Evolutionary conservation across 2,797 vertebrate species (phyloP), one percentile per base, ranked within the genome.

Genomic region (Melanotaenia maccullochi): DNA sequence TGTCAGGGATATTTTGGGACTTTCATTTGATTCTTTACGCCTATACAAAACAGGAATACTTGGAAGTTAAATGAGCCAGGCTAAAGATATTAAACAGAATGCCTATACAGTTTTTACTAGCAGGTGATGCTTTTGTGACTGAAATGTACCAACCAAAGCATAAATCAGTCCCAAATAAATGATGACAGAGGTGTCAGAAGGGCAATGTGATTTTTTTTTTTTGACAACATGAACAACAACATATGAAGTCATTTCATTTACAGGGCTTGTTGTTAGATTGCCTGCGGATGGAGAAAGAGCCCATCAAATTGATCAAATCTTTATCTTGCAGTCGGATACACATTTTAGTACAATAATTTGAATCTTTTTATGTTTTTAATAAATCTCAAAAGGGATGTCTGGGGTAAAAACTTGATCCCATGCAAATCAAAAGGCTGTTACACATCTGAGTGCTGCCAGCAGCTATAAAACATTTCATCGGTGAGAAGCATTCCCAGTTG

Each of bases 1-100:
- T 86, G 83, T 85, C 84, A 74, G 67, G 44, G 49, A 65, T 79
- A 77, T 78, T 87, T 86, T 59, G 44, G 42, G 36, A 72, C 67
- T 83, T 82, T 79, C 24, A 65, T 74, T 70, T 78, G 58, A 87
- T 78, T 81, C 32, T 42, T 60, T 68, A 33, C 60, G 66, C 16
- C 25, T 54, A 32, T 1, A 49, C 25, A 58, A 58, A 78, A 65
- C 49, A 74, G 42, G 28, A 69, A 60, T 35, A 60, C 8, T 22
- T 54, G 44, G 30, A 65, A 68, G 62, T 63, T 76, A 78, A 83
- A 88, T 79, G 73, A 80, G 44, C 22, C 2, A 63, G 63, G 55
- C 60, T 59, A 52, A 70, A 60, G 24, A 44, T 14, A 68, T 70
- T 61, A 20, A 68, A 73, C 60, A 33, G 35, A 66, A 73, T 51